Evolutionary conservation across 1,140 invertebrate species (phyloP).

Genomic region (Caenorhabditis briggsae): DNA sequence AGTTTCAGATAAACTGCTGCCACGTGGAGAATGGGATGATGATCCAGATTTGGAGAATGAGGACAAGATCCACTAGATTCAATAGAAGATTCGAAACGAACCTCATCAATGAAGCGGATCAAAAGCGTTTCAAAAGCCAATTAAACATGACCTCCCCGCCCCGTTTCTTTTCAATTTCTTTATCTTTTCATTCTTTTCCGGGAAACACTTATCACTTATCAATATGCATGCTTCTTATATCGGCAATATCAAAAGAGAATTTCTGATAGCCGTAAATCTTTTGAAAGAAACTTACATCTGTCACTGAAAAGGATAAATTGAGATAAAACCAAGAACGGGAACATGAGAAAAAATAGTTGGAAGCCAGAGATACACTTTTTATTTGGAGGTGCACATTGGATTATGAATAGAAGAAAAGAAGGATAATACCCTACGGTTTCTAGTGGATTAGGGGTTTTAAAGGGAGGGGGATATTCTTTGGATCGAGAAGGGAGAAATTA

Average conservation of each 20-base stretch:
- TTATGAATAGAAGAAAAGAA: not conserved
- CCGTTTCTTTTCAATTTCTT: not conserved
- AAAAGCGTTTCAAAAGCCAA: slow-evolving; percentile 51
- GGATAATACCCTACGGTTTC: slow-evolving; percentile 34
- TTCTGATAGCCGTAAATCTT: slow-evolving; percentile 46
- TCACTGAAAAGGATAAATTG: not conserved
- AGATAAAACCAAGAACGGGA: no score
- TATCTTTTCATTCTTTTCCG: not conserved
- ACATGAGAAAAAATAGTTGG: not conserved
- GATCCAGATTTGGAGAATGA: not conserved
- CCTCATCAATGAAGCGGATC: slow-evolving; percentile 50
- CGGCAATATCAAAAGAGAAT: slow-evolving; percentile 32
- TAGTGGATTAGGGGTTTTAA: slow-evolving; percentile 9
- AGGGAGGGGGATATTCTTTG: not conserved
- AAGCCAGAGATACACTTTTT: not conserved
- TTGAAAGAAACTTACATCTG: no score
- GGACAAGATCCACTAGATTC: not conserved
- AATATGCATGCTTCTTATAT: slow-evolving; percentile 39
- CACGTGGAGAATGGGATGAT: not conserved
- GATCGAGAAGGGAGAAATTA: not conserved
- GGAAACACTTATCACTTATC: slow-evolving; percentile 23
- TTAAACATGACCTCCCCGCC: slow-evolving; percentile 49
- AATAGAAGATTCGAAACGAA: slow-evolving; percentile 46
- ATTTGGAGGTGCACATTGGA: not conserved
- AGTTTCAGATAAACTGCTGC: not conserved